A percentile compares a stretch with the other conserved stretches of the same genome.
Conservation (phyloP, 2,797 vertebrate genomes). For the Chloroceryle amazona region DNA sequence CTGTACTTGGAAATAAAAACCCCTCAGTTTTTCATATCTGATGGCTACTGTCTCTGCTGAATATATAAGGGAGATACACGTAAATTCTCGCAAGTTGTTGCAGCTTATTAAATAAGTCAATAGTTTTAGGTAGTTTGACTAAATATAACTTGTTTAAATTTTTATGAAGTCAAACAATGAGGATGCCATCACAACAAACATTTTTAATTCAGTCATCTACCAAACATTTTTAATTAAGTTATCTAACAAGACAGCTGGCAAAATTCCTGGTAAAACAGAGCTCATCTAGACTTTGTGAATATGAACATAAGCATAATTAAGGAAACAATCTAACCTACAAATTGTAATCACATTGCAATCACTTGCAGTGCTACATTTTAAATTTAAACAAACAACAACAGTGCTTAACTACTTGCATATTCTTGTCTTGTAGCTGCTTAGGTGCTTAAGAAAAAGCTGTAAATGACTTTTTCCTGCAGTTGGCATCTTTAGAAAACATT, state of each 20-base stretch:
- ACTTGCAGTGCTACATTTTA: neutral
- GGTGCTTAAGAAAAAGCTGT: neutral
- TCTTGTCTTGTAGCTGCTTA: neutral
- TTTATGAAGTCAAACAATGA: neutral
- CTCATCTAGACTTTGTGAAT: neutral
- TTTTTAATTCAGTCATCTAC: neutral
- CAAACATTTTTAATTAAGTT: neutral
- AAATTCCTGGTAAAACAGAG: neutral
- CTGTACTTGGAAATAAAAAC: neutral
- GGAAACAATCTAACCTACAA: neutral
- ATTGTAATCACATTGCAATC: neutral
- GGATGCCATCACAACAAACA: neutral
- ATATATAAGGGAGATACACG: neutral
- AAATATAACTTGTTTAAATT: neutral
- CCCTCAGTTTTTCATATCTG: neutral
- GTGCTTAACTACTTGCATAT: neutral
- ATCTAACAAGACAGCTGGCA: neutral
- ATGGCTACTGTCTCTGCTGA: neutral
- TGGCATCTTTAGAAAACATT: neutral
- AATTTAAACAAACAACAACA: constrained; percentile 22
- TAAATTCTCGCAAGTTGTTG: neutral
- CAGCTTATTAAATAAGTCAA: neutral
- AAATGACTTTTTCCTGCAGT: neutral
- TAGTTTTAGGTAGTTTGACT: neutral
- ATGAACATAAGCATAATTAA: neutral